A percentile compares a stretch with the other conserved stretches of the same genome.
phyloP scores from a whole-genome alignment of 2,888 invertebrate genomes.

The Eurytoma adleriae region DNA sequence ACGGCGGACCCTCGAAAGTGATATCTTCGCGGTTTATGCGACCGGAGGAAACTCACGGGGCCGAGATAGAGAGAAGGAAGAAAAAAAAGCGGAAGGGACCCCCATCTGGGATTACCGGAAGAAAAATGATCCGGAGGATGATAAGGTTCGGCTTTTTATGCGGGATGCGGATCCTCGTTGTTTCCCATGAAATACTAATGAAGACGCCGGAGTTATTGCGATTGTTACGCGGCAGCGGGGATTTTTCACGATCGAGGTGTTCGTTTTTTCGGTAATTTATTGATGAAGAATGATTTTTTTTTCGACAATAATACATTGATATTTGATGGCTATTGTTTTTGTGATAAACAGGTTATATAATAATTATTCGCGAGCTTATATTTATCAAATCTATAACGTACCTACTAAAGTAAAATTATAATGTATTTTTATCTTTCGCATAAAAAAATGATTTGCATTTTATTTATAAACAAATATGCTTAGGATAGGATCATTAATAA shows the following conservation, averaged over 20 bases:
- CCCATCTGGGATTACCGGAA: conserved; percentile 26
- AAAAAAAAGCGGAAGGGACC: conserved; percentile 17
- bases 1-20: conserved; percentile 53
- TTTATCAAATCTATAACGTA: too few species aligned
- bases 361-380: too few species aligned
- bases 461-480: too few species aligned
- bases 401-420: too few species aligned
- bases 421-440: too few species aligned
- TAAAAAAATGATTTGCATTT: too few species aligned
- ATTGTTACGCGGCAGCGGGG: background rate
- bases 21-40: conserved; percentile 13
- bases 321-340: too few species aligned
- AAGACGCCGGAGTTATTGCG: conserved; percentile 18
- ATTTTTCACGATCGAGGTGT: background rate
- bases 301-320: too few species aligned
- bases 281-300: too few species aligned
- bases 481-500: too few species aligned
- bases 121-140: conserved; percentile 41
- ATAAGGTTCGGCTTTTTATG: conserved; percentile 33
- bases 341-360: too few species aligned
- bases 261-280: too few species aligned
- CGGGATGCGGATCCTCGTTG: background rate
- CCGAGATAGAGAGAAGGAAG: conserved; percentile 4
- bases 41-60: background rate
- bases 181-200: background rate